These are phyloP conservation scores for Oceanodroma tethys DNA, from an alignment of 2,113 vertebrate genomes.

Conservation along the genomic window DNA sequence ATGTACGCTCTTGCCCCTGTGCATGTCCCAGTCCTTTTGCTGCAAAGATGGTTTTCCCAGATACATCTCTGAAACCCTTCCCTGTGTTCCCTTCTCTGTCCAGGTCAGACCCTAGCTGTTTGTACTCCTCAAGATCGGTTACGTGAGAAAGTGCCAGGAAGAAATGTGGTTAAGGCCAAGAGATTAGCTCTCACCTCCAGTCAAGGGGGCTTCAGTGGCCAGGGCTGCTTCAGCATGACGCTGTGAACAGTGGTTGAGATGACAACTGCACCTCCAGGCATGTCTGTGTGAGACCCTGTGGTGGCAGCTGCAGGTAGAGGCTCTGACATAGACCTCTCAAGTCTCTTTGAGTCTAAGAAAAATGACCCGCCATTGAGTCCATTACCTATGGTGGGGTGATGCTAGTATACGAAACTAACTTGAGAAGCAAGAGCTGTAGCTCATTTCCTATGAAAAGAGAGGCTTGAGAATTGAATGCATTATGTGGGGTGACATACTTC, in stretches of 20 bases:
- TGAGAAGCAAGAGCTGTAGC: background rate
- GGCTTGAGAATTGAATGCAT: background rate
- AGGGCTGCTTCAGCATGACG: background rate
- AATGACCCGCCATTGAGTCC: background rate
- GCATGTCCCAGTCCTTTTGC: background rate
- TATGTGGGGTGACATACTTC: background rate
- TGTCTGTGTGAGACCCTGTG: background rate
- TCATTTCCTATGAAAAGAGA: background rate
- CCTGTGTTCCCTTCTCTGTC: background rate
- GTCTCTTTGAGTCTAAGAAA: background rate
- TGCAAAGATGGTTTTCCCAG: background rate
- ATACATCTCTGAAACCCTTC: background rate
- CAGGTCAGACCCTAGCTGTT: background rate
- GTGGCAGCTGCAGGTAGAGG: background rate
- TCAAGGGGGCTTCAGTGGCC: background rate
- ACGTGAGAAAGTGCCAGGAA: background rate
- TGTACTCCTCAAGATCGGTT: background rate
- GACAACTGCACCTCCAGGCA: background rate
- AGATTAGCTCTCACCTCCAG: background rate
- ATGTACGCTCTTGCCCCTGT: background rate
- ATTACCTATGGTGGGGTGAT: background rate
- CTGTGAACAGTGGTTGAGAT: background rate
- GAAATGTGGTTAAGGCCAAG: background rate
- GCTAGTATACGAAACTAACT: background rate
- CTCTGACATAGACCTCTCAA: background rate